Conservation (phyloP, 2,113 vertebrate species). For the Corydoras sp. region DNA sequence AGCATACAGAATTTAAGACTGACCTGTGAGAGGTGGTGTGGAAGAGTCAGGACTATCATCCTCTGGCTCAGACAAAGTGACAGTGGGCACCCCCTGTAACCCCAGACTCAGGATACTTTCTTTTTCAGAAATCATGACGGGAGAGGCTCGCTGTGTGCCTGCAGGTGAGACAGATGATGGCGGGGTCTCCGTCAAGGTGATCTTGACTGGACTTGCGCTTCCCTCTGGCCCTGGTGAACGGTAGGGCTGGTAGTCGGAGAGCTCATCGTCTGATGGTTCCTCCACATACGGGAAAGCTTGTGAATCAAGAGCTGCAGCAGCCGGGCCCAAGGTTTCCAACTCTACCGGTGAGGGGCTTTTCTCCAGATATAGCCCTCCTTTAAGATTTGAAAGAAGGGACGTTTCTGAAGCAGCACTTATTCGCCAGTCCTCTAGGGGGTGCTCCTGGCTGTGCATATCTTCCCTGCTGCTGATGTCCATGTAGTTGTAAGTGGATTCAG, state of each 20-base stretch:
- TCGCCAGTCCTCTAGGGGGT: conserved; percentile 46
- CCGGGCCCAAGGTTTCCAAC: conserved; percentile 62
- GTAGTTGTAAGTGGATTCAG: conserved; percentile 76
- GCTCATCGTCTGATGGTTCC: conserved; percentile 73
- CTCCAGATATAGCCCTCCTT: conserved; percentile 51
- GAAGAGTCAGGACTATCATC: conserved; percentile 90
- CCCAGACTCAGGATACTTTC: conserved; percentile 78
- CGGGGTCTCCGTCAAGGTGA: conserved; percentile 77
- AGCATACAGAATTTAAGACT: neutral
- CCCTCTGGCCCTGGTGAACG: conserved; percentile 58
- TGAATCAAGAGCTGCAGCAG: conserved; percentile 55
- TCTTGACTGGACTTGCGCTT: conserved; percentile 74
- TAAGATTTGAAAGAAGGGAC: conserved; percentile 50
- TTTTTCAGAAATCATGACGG: conserved; percentile 49
- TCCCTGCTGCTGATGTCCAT: conserved; percentile 88
- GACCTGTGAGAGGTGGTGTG: conserved; percentile 77
- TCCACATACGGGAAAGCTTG: conserved; percentile 74
- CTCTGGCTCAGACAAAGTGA: conserved; percentile 91
- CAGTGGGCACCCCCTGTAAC: conserved; percentile 80
- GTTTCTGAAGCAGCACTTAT: conserved; percentile 47
- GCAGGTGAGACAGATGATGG: conserved; percentile 40
- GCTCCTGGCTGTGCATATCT: conserved; percentile 54
- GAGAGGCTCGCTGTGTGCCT: conserved; percentile 43
- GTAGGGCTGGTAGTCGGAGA: conserved; percentile 70
- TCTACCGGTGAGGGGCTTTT: conserved; percentile 54